Evolutionary conservation across 2,797 vertebrate species (phyloP).

Genomic region (Yasuhikotakia modesta): DNA sequence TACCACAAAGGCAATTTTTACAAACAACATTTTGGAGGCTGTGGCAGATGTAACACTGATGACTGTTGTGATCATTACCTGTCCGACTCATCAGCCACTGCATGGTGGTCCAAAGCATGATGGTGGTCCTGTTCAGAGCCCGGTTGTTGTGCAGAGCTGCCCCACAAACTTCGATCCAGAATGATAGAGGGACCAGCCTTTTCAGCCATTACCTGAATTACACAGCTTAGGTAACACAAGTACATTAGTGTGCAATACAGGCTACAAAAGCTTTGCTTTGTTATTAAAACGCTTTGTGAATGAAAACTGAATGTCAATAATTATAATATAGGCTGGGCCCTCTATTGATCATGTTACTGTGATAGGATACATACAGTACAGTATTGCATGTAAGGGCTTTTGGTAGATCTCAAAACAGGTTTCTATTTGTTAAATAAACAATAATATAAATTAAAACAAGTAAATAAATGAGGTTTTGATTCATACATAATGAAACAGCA

Average conservation of each 20-base stretch:
- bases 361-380: not conserved
- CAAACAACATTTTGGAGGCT: not conserved
- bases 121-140: slow-evolving; percentile 9
- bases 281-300: not conserved
- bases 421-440: not conserved
- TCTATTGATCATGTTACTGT: not conserved
- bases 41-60: not conserved
- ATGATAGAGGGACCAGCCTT: slow-evolving; percentile 9
- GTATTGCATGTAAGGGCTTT: not conserved
- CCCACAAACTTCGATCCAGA: slow-evolving; percentile 26
- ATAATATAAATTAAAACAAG: not conserved
- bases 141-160: not conserved
- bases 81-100: slow-evolving; percentile 1
- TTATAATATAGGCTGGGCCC: not conserved
- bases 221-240: not conserved
- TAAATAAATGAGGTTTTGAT: not conserved
- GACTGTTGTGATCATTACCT: slow-evolving; percentile 36
- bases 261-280: not conserved
- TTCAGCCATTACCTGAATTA: slow-evolving; percentile 46
- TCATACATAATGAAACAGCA: not conserved
- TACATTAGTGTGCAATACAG: not conserved
- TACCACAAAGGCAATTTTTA: not conserved
- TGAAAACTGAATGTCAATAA: not conserved
- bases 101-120: slow-evolving; percentile 1
- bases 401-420: not conserved